phyloP scores from a whole-genome alignment of 1,140 invertebrate genomes.

The Armadillidium nasatum region DNA sequence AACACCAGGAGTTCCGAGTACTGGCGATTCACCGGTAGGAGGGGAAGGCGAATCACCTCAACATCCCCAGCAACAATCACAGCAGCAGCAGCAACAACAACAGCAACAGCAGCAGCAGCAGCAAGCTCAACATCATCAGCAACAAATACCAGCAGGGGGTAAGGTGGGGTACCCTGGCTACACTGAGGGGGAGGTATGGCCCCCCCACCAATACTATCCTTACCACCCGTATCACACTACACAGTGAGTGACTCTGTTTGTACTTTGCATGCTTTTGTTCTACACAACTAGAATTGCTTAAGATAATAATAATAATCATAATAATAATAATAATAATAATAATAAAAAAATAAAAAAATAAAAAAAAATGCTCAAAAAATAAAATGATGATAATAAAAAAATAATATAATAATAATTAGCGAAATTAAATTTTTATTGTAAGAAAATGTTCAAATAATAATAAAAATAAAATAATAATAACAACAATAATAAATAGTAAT shows the following conservation, averaged over 20 bases:
- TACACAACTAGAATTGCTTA: constrained; percentile 27
- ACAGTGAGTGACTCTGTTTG: constrained; percentile 46
- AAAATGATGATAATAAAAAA: too few species aligned
- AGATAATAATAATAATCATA: constrained; percentile 24
- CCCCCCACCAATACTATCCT: constrained; percentile 55
- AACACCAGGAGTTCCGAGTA: constrained; percentile 27
- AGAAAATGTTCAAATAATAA: too few species aligned
- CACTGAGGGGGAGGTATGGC: constrained; percentile 44
- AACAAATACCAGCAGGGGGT: constrained; percentile 34
- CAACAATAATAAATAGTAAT: too few species aligned
- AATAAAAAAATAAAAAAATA: neutral
- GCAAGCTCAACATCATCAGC: constrained; percentile 14
- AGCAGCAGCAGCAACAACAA: constrained; percentile 53
- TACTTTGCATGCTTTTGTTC: constrained; percentile 27
- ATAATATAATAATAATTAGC: too few species aligned
- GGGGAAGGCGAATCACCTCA: constrained; percentile 56
- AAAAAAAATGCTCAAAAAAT: too few species aligned
- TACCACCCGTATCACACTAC: constrained; percentile 55
- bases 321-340: too few species aligned
- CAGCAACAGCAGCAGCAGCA: constrained; percentile 21
- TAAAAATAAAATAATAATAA: too few species aligned
- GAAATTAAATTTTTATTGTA: too few species aligned
- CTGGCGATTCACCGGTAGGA: constrained; percentile 37
- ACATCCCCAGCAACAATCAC: constrained; percentile 7
- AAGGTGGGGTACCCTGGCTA: constrained; percentile 42